A percentile compares a stretch with the other conserved stretches of the same genome.
Evolutionary conservation across 1,140 invertebrate genomes (phyloP).

Genomic region (Aphidius gifuensis): DNA sequence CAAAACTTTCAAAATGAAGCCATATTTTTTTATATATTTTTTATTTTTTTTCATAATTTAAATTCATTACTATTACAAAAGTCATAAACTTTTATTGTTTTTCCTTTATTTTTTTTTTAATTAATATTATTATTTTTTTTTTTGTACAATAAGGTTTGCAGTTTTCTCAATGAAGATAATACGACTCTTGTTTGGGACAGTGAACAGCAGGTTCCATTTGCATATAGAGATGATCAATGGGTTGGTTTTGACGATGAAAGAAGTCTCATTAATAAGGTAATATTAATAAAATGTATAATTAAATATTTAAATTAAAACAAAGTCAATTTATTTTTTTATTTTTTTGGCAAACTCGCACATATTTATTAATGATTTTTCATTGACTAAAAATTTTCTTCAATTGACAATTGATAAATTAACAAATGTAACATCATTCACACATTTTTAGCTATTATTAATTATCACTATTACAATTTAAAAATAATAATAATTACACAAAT

Average conservation of each 20-base stretch:
- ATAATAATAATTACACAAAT: too few relatives aligned
- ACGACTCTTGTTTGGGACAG: constrained; percentile 95
- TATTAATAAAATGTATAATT: background rate
- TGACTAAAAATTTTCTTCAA: too few relatives aligned
- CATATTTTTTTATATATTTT: background rate
- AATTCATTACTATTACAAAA: too few relatives aligned
- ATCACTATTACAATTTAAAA: too few relatives aligned
- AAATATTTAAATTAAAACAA: too few relatives aligned
- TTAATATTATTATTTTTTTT: constrained; percentile 4
- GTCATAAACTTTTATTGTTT: constrained; percentile 4
- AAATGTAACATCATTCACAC: too few relatives aligned
- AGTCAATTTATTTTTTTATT: too few relatives aligned
- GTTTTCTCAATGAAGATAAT: constrained; percentile 86
- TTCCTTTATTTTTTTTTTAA: background rate
- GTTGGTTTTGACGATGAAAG: constrained; percentile 94
- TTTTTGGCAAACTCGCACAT: too few relatives aligned
- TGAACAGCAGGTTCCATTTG: constrained; percentile 92
- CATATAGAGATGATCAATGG: constrained; percentile 89
- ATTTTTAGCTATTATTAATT: too few relatives aligned
- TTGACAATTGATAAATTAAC: too few relatives aligned
- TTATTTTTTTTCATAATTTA: constrained; percentile 1
- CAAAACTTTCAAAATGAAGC: too few relatives aligned
- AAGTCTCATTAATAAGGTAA: constrained; percentile 87
- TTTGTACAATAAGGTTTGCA: constrained; percentile 66
- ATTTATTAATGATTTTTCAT: too few relatives aligned